A percentile compares a stretch with the other conserved stretches of the same genome.
Conservation (phyloP, 2,113 vertebrate genomes). For the Semnopithecus entellus region DNA sequence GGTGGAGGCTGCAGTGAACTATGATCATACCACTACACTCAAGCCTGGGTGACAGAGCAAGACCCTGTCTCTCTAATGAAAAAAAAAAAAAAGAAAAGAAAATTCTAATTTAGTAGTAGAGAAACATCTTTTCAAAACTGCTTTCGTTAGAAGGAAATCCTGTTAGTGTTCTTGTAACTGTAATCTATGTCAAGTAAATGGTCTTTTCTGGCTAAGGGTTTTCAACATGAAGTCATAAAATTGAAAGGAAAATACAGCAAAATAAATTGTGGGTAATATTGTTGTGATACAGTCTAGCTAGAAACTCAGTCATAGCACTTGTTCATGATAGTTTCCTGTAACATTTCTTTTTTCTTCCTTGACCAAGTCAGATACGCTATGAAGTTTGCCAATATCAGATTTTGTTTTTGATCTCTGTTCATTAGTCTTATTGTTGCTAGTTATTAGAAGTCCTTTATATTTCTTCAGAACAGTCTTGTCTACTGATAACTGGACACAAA, state of each 20-base stretch:
- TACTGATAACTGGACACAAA: neutral
- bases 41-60: too few species aligned
- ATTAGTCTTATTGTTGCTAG: neutral
- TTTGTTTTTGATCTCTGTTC: neutral
- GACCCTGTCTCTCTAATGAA: too few species aligned
- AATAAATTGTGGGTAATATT: constrained; percentile 18
- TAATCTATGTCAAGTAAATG: constrained; percentile 64
- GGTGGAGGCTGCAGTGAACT: too few species aligned
- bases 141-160: constrained; percentile 76
- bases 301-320: neutral
- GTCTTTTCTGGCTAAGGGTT: constrained; percentile 55
- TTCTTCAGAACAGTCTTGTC: neutral
- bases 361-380: neutral
- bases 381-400: neutral
- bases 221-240: constrained; percentile 40
- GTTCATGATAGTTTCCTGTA: neutral
- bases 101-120: constrained; percentile 26
- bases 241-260: neutral
- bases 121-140: neutral
- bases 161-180: constrained; percentile 68
- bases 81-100: neutral
- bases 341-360: neutral
- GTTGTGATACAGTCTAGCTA: neutral
- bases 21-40: too few species aligned
- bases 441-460: neutral